Percentiles rank a stretch among this genome's conserved stretches.
phyloP scores from a whole-genome alignment of 2,113 vertebrate genomes.

The Anoplopoma fimbria region DNA sequence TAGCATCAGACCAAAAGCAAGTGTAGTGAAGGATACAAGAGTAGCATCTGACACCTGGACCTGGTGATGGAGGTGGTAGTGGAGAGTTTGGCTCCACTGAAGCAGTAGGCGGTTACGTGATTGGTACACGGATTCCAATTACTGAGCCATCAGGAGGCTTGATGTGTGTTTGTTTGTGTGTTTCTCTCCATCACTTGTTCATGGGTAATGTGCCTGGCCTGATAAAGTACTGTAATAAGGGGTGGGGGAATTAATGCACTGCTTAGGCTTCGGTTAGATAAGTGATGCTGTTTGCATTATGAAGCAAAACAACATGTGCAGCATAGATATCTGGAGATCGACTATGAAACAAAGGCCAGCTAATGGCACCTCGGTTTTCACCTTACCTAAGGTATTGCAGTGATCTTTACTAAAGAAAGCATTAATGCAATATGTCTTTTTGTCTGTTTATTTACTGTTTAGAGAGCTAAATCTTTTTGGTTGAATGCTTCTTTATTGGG shows the following conservation, averaged over 20 bases:
- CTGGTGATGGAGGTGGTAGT: not conserved
- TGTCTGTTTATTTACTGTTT: too few relatives aligned
- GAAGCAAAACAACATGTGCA: too few relatives aligned
- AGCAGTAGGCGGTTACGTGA: slow-evolving; percentile 30
- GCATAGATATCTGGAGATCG: not conserved
- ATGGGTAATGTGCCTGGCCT: not conserved
- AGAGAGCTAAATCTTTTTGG: too few relatives aligned
- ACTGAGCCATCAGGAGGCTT: slow-evolving; percentile 27
- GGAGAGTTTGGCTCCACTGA: slow-evolving; percentile 36
- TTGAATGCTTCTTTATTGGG: too few relatives aligned
- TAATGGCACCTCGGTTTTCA: too few relatives aligned
- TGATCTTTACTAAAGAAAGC: not conserved
- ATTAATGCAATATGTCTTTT: not conserved
- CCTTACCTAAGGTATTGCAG: not conserved
- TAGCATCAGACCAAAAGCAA: too few relatives aligned
- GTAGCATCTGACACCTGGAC: not conserved
- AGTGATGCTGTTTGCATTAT: not conserved
- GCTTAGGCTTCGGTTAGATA: not conserved
- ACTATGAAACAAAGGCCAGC: too few relatives aligned
- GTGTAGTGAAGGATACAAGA: not conserved
- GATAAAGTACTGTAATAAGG: not conserved
- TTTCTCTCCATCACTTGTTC: not conserved
- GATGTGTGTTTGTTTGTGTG: not conserved
- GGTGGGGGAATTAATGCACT: not conserved
- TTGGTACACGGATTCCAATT: slow-evolving; percentile 46